Base-by-base conservation (phyloP, 2,888 invertebrate genomes). In the Lasioglossum pauxillum region DNA sequence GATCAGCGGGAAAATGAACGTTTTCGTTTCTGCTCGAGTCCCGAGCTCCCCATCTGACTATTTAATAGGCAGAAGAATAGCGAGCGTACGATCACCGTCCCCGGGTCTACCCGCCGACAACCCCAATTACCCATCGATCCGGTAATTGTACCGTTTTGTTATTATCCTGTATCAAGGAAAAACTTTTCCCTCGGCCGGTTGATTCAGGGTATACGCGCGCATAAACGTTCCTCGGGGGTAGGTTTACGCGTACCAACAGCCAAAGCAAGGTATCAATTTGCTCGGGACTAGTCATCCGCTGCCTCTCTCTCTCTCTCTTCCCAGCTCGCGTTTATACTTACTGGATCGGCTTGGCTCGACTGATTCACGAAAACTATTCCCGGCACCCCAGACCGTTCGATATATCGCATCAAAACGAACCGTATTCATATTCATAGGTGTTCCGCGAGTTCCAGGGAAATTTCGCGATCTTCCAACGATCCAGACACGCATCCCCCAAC, bases 401-500 rank as follows among this genome's bases (percentile, higher is more conserved):
- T 64, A 19, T 67, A 76, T 83, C 83, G 72, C 41, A 64, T 53
- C 72, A 8, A 49, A 38, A 73, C 72, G 75, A 80, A 72, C 69
- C 12, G 75, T 84, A 84, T 84, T 85, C 85, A 80, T 80, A 85
- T 80, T 84, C 78, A 78, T 89, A 82, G 80, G 78, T 53, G 80
- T 86, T 78, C 60, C 83, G 60, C 71, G 83, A 80, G 85, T 85
- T 78, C 69, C 57, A 53, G 12, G 85, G 31, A 64, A 64, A 82
- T 80, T 79, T 87, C 80, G 82, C 80, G 78, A 78, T 85, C 88
- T 85, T 76, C 73, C 82, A 82, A 81, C 71, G 27, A 86, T 83
- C 67, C 75, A 44, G 74, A 69, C 77, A 72, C 78, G 78, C 72
- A 78, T 41, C 67, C 44, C 49, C 16, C 31, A 10, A 19, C 16